Evolutionary conservation across 2,797 vertebrate genomes (phyloP).

Genomic region (Sebastes miniatus): DNA sequence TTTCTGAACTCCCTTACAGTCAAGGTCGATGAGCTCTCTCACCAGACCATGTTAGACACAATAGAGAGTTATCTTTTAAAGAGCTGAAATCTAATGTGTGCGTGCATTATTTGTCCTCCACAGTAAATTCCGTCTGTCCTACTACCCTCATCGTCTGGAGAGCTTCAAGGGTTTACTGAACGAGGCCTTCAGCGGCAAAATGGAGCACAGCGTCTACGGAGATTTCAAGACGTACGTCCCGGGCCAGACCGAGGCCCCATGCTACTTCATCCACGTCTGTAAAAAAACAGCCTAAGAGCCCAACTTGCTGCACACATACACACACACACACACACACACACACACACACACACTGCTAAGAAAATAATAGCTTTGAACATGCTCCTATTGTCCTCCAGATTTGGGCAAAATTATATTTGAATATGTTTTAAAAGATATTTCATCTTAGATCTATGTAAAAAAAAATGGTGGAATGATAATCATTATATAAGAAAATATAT

Average conservation of each 20-base stretch:
- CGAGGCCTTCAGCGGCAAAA: slow-evolving; percentile 86
- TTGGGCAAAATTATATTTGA: not conserved
- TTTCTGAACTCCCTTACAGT: not conserved
- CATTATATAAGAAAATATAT: not conserved
- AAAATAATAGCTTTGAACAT: not conserved
- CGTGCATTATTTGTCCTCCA: not conserved
- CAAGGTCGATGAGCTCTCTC: not conserved
- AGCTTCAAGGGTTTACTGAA: slow-evolving; percentile 87
- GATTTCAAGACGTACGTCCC: slow-evolving; percentile 90
- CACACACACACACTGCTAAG: not conserved
- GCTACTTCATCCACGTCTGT: slow-evolving; percentile 97
- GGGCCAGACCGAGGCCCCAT: slow-evolving; percentile 83
- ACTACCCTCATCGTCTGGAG: slow-evolving; percentile 93
- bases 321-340: not conserved
- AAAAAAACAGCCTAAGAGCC: slow-evolving; percentile 85
- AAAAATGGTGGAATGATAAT: not conserved
- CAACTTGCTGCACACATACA: not conserved
- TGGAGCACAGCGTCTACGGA: slow-evolving; percentile 89
- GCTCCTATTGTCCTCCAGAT: not conserved
- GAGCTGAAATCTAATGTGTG: not conserved
- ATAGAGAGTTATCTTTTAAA: not conserved
- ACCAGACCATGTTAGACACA: not conserved
- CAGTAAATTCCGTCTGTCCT: slow-evolving; percentile 97
- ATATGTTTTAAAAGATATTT: not conserved
- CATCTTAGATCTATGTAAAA: not conserved